Base-by-base conservation (phyloP, 2,113 vertebrate species). In the Antennarius striatus region DNA sequence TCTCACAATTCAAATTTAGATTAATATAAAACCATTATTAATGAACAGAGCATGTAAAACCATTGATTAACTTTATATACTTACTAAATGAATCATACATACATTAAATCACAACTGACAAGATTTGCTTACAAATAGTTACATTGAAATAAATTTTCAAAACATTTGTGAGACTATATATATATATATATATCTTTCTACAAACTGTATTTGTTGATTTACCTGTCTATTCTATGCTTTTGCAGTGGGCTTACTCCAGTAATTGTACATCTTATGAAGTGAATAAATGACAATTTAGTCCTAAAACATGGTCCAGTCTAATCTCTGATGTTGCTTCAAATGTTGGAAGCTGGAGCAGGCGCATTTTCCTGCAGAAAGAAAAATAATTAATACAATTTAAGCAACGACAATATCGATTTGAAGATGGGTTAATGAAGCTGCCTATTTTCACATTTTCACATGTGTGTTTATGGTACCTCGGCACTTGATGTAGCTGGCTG, bases 381-480 rank as follows among this genome's bases (percentile, higher is more conserved):
- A 14, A 68, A 46, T 3, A 0, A 47, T 61, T 47, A 15, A 8
- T 12, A 55, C 40, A 48, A 58, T 13, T 11, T 0, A 9, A 28
- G 15, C 40, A 46, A 42, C 4, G 5, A 5, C 1, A 59, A 50
- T 22, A 22, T 22, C 22, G 2, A 22, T 22, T 22, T 22, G 22
- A 22, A 1, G 22, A 22, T 2, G 22, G 22, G 22, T 2, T 22
- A 22, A 1, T 22, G 22, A 22, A 22, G 22, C 22, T 22, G 22
- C 22, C 2, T 22, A 22, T 22, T 22, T 22, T 22, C 22, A 22
- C 12, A 50, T 29, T 45, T 49, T 52, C 6, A 59, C 1, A 54
- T 2, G 1, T 12, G 72, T 82, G 46, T 73, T 63, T 72, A 61
- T 56, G 66, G 13, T 86, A 88, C 86, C 85, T 81, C 71, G 12